Conservation (phyloP, 1,140 invertebrate species). For the Triops longicaudatus region DNA sequence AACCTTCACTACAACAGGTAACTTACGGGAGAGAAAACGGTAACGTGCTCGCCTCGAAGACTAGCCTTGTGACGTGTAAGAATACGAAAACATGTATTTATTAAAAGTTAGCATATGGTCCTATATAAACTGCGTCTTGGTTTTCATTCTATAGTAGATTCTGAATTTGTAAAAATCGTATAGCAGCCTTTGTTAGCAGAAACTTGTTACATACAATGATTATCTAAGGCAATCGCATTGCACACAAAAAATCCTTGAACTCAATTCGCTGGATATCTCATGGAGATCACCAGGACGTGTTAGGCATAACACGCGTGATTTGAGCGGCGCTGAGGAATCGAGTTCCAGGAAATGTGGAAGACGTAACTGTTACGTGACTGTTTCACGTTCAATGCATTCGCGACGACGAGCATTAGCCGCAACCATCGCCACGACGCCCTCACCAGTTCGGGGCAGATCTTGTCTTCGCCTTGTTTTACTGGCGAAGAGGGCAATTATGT, state of each 20-base stretch:
- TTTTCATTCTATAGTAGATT: neutral
- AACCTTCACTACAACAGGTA: no score
- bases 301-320: neutral
- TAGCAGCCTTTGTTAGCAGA: no score
- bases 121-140: neutral
- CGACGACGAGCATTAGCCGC: neutral
- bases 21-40: no score
- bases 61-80: neutral
- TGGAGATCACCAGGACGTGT: neutral
- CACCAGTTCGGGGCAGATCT: neutral
- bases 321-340: neutral
- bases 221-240: neutral
- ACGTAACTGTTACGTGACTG: constrained; percentile 21
- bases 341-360: neutral
- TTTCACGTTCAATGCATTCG: constrained; percentile 25
- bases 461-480: neutral
- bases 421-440: neutral
- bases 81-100: neutral
- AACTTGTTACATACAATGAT: no score
- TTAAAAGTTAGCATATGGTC: neutral
- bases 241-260: neutral
- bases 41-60: neutral
- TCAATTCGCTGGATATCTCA: neutral
- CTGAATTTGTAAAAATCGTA: no score
- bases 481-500: constrained; percentile 32